Percentiles rank a stretch among this genome's conserved stretches.
Evolutionary conservation across 2,113 vertebrate species (phyloP).

Genomic region (Myotis davidii): DNA sequence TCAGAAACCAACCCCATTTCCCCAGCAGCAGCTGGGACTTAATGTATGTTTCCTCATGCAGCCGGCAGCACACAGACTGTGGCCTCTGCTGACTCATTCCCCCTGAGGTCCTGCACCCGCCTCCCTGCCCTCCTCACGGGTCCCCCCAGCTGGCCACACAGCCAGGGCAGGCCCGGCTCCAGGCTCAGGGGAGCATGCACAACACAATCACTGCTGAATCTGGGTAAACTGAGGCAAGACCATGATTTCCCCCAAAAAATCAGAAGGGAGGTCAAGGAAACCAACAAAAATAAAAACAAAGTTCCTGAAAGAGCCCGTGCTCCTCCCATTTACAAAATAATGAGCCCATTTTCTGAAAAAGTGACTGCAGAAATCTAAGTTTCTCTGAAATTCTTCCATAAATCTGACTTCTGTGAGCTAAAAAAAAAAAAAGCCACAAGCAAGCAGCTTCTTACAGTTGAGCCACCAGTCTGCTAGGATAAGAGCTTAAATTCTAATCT

Average conservation of each 20-base stretch:
- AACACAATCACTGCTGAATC: constrained; percentile 73
- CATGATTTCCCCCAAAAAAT: constrained; percentile 72
- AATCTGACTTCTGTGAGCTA: neutral
- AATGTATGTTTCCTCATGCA: neutral
- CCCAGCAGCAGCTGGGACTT: neutral
- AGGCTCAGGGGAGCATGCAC: constrained; percentile 38
- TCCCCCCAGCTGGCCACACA: neutral
- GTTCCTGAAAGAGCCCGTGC: neutral
- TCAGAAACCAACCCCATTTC: neutral
- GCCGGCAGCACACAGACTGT: neutral
- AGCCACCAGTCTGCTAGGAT: neutral
- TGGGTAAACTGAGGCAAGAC: constrained; percentile 80
- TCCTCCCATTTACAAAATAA: constrained; percentile 5
- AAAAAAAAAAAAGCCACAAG: neutral
- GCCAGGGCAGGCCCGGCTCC: constrained; percentile 41
- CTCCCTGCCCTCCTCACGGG: constrained; percentile 16
- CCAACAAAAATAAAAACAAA: constrained; percentile 72
- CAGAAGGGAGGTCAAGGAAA: constrained; percentile 77
- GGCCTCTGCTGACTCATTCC: neutral
- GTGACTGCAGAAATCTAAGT: neutral
- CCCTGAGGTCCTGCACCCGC: neutral
- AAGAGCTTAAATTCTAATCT: neutral
- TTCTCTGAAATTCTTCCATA: neutral
- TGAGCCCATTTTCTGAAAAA: neutral
- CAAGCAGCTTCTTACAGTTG: neutral